These are phyloP conservation scores for Chaetodon auriga DNA, from an alignment of 2,113 vertebrate genomes.

Conservation along the genomic window DNA sequence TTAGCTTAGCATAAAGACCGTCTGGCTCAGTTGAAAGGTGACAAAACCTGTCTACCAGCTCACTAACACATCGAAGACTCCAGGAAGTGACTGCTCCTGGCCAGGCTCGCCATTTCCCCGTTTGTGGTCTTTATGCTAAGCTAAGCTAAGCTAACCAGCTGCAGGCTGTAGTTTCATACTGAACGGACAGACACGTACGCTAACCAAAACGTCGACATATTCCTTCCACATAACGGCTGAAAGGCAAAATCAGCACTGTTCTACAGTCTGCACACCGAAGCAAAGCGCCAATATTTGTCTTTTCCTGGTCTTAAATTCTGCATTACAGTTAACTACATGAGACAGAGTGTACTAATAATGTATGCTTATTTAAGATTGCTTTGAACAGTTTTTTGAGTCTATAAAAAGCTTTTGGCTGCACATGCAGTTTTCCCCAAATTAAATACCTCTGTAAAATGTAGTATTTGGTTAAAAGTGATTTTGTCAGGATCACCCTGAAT, in stretches of 20 bases:
- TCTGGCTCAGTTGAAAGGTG: not conserved
- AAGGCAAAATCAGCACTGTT: not conserved
- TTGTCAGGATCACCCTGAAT: not conserved
- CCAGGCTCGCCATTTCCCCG: not conserved
- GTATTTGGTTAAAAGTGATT: conserved; percentile 19
- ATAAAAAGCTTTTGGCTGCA: conserved; percentile 7
- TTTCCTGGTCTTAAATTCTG: not conserved
- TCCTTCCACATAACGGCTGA: not conserved
- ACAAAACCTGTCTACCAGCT: not conserved
- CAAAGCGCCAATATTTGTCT: not conserved
- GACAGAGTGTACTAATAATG: not conserved
- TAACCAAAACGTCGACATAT: not conserved
- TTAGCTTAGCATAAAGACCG: conserved; percentile 19
- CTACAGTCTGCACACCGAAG: not conserved
- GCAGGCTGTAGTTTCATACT: not conserved
- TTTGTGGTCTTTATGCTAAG: not conserved
- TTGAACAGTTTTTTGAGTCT: not conserved
- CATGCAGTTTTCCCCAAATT: not conserved
- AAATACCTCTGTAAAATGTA: not conserved
- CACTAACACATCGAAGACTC: not conserved
- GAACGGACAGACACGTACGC: not conserved
- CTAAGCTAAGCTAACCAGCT: not conserved
- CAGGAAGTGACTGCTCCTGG: not conserved
- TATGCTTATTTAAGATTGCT: not conserved
- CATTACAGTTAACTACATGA: not conserved